Evolutionary conservation across 2,113 vertebrate genomes (phyloP).

Genomic region (Sterrhoptilus dennistouni): DNA sequence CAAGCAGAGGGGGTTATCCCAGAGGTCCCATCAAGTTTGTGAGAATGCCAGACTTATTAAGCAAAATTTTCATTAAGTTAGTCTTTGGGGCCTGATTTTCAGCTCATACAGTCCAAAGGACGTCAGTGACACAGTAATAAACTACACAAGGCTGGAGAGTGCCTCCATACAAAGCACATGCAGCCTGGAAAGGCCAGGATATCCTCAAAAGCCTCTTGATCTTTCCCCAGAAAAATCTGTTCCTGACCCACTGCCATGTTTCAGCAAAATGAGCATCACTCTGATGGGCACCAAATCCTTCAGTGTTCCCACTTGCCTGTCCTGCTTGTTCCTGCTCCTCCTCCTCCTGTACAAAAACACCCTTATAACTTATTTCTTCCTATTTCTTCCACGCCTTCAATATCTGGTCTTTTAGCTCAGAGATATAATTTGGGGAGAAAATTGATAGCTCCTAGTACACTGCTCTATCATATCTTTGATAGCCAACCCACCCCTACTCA

Average conservation of each 20-base stretch:
- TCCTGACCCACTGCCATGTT: neutral
- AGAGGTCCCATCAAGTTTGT: neutral
- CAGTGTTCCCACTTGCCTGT: neutral
- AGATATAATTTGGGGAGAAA: neutral
- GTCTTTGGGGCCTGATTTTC: neutral
- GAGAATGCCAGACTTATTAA: neutral
- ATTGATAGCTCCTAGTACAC: neutral
- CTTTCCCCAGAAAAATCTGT: neutral
- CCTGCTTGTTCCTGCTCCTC: neutral
- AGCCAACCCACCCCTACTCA: neutral
- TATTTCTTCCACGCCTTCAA: neutral
- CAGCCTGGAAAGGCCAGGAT: neutral
- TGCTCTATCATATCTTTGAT: neutral
- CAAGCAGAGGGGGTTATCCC: neutral
- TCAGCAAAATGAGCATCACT: neutral
- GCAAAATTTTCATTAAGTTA: neutral
- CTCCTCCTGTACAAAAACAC: neutral
- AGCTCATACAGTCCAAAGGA: neutral
- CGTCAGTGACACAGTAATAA: neutral
- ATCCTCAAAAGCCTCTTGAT: neutral
- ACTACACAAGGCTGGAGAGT: neutral
- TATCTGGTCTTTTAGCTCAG: neutral
- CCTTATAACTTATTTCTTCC: neutral
- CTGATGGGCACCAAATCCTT: neutral
- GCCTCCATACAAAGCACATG: neutral